Base-by-base conservation (phyloP, 1,140 invertebrate species). In the Dendrolimus punctatus region DNA sequence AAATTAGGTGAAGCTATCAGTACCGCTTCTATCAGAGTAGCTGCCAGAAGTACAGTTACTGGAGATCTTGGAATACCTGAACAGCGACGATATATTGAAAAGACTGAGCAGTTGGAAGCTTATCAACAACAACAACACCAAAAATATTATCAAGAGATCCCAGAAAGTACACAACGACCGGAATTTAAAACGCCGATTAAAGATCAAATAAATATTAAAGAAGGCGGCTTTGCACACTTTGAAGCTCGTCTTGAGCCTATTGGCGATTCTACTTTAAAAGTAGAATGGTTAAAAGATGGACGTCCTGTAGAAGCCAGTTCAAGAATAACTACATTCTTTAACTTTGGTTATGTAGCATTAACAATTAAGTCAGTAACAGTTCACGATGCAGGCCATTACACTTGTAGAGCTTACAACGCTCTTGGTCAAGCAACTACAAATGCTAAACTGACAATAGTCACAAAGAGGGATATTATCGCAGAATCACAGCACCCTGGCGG, bases 201-300 rank as follows among this genome's bases (percentile, higher is more conserved):
- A 84, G 95, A 97, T 87, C 94, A 98, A 87, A 82, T 93, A 41
- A 92, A 93, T 69, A 91, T 97, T 73, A 93, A 93, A 65, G 97
- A 99, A 90, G 95, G 95, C 60, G 95, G 96, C 65, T 96, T 96
- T 73, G 96, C 96, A 53, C 97, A 98, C 84, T 99, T 99, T 78
- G 98, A 99, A 88, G 96, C 97, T 64, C 91, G 96, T 51, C 90
- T 99, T 41, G 95, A 98, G 80, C 98, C 98, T 59, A 89, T 98
- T 51, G 96, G 96, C 39, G 98, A 99, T 81, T 92, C 96, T 2
- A 94, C 93, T 43, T 91, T 99, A 71, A 92, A 90, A 73, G 95
- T 99, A 6, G 96, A 98, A 88, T 99, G 98, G 98, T 91, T 96
- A 46, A 98, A 98, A 76, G 95, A 99, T 87, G 96, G 95, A 54